phyloP scores from a whole-genome alignment of 2,797 vertebrate genomes.

The Podargus strigoides region DNA sequence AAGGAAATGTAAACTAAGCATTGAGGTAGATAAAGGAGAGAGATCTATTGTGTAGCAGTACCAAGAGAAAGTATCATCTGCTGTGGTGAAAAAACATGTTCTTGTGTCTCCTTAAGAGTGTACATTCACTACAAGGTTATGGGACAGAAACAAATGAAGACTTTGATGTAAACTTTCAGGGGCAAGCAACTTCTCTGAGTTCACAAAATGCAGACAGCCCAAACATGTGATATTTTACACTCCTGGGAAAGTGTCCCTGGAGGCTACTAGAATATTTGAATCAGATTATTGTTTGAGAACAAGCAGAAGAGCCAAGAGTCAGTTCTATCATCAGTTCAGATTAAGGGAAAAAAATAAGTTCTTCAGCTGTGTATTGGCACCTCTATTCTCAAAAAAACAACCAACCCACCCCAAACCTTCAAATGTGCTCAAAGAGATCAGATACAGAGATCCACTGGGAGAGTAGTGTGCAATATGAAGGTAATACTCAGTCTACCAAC shows the following conservation, averaged over 20 bases:
- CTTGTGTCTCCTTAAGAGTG: neutral
- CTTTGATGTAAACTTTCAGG: neutral
- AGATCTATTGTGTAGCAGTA: neutral
- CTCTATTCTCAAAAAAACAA: neutral
- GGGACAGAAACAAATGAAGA: neutral
- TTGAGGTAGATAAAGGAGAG: neutral
- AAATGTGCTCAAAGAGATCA: neutral
- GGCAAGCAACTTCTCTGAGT: neutral
- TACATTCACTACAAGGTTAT: neutral
- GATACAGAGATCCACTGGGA: neutral
- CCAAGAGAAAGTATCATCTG: neutral
- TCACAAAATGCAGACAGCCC: neutral
- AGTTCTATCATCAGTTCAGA: neutral
- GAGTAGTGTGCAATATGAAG: neutral
- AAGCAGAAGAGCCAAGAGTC: neutral
- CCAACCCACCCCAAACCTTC: accelerated
- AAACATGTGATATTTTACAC: neutral
- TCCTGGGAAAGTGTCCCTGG: neutral
- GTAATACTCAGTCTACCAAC: neutral
- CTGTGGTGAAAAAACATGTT: neutral
- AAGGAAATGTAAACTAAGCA: neutral
- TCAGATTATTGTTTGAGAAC: neutral
- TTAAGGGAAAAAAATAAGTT: neutral
- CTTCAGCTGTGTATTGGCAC: neutral
- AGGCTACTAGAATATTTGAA: neutral